A percentile compares a stretch with the other conserved stretches of the same genome.
These are phyloP conservation scores for Rhopalosiphum nymphaeae DNA, from an alignment of 2,888 invertebrate species.

Conservation along the genomic window DNA sequence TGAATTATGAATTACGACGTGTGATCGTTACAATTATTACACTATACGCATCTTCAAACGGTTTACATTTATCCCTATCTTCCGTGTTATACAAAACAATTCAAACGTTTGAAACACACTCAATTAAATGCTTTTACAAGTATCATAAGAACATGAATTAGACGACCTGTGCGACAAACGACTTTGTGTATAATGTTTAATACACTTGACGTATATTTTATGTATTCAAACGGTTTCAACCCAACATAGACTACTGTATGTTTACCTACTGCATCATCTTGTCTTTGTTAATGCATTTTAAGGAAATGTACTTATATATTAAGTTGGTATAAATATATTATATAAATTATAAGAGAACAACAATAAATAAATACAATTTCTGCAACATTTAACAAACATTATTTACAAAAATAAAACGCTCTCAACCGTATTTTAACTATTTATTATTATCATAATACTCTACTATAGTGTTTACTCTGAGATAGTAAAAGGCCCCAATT, in stretches of 20 bases:
- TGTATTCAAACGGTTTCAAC: background rate
- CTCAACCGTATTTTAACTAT: background rate
- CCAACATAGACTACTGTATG: background rate
- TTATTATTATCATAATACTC: background rate
- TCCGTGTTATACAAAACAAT: background rate
- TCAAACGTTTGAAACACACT: background rate
- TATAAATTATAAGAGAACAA: background rate
- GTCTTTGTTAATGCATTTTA: background rate
- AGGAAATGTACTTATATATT: background rate
- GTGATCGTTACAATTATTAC: background rate
- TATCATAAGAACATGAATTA: background rate
- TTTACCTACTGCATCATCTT: background rate
- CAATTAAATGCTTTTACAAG: background rate
- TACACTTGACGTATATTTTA: background rate
- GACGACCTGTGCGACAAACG: background rate
- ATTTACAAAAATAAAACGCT: slow-evolving; percentile 1
- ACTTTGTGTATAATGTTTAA: background rate
- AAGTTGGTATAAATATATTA: background rate
- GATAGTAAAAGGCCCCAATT: background rate
- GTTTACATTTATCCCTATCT: background rate
- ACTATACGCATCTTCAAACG: background rate
- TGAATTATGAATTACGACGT: background rate
- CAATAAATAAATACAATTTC: slow-evolving; percentile 8
- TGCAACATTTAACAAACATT: slow-evolving; percentile 7
- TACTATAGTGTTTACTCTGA: background rate